Percentiles rank a stretch among this genome's conserved stretches.
phyloP scores from a whole-genome alignment of 2,888 invertebrate genomes.

The Nasonovia ribisnigri region DNA sequence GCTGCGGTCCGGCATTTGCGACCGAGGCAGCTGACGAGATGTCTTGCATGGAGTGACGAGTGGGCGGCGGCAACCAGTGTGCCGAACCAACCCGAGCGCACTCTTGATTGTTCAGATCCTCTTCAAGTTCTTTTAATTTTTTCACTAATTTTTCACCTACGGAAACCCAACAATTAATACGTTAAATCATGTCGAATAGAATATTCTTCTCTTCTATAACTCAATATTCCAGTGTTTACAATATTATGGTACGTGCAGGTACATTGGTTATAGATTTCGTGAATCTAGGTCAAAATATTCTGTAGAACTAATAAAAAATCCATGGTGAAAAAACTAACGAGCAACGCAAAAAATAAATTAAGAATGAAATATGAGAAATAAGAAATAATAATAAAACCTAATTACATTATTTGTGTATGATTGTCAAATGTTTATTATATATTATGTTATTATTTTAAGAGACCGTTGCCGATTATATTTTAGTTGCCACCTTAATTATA shows the following conservation, averaged over 20 bases:
- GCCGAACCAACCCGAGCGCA: slow-evolving; percentile 70
- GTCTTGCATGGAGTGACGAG: slow-evolving; percentile 70
- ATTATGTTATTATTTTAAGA: no score
- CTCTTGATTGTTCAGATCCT: slow-evolving; percentile 72
- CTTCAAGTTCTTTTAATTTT: slow-evolving; percentile 73
- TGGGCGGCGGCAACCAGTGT: slow-evolving; percentile 68
- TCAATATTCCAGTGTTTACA: background rate
- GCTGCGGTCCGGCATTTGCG: slow-evolving; percentile 66
- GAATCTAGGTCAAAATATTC: background rate
- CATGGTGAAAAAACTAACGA: background rate
- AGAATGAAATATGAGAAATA: background rate
- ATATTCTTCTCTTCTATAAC: background rate
- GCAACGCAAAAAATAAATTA: background rate
- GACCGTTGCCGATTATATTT: background rate
- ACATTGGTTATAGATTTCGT: background rate
- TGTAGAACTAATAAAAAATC: background rate
- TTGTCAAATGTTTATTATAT: no score
- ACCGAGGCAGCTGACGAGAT: slow-evolving; percentile 67
- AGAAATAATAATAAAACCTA: background rate
- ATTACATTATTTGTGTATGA: no score
- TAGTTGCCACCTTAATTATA: background rate
- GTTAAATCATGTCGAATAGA: background rate
- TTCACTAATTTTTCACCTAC: slow-evolving; percentile 73
- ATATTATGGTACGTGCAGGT: background rate
- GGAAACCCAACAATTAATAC: background rate